Evolutionary conservation across 2,888 invertebrate genomes (phyloP), one percentile per base, ranked within the genome.

Genomic region (Tuta absoluta): DNA sequence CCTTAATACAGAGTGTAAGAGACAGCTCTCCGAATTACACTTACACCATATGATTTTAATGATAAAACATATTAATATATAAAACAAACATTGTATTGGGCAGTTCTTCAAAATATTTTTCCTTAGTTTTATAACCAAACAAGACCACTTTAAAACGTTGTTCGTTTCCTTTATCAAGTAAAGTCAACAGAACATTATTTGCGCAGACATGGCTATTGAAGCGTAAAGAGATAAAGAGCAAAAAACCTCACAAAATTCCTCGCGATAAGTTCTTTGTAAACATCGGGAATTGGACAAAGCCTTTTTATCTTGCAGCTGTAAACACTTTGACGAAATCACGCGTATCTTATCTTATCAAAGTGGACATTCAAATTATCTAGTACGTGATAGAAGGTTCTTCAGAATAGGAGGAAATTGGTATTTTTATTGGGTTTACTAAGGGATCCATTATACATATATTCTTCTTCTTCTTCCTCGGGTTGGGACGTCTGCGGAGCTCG

Each of bases 201-300:
- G n/a, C 45, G 45, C 45, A 45, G 45, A 45, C 45, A 45, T 17
- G 45, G 45, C 45, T 45, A 45, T 51, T 51, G 23, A 51, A 51
- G 19, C 19, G 51, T 51, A 8, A 51, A 49, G 11, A 51, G 23
- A 51, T 51, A 19, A 28, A 28, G 53, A 17, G 14, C 51, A 2
- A 56, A 56, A 56, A 56, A 56, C 28, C 56, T 17, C 28, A 17
- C n/a, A n/a, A 53, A 53, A 53, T 53, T 53, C 53, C 53, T 53
- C 3, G 56, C 33, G 56, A 56, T 56, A 56, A 56, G 33, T 17
- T 19, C 7, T 10, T 56, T 56, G 56, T 56, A 56, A 28, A 56
- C 56, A 56, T 56, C 33, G 56, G 33, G 12, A 2, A 56, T 56
- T 17, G n/a, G 19, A 33, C 17, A 56, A 56, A 33, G 33, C n/a